Evolutionary conservation across 1,140 invertebrate genomes (phyloP), one percentile per base, ranked within the genome.

Genomic region (Rhopalosiphum padi): DNA sequence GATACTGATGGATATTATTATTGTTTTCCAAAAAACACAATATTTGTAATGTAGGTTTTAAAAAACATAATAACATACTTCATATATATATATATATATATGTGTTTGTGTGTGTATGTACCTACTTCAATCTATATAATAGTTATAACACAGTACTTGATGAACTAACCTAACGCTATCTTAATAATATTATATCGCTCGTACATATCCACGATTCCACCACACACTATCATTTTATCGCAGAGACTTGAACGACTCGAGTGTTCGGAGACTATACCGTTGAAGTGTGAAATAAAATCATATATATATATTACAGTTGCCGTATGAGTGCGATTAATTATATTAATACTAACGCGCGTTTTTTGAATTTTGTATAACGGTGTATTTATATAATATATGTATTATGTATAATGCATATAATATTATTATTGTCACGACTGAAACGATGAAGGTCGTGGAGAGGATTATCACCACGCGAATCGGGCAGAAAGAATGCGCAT

Each of bases 371-470:
- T 77, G 15, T n/a, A n/a, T 77, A 77, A n/a, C 60, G 60, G 60
- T 77, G 15, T n/a, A 77, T 77, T 77, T n/a, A 77, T 77, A 77
- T 77, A n/a, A n/a, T 77, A 77, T n/a, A n/a, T 77, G 11, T 77
- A n/a, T 77, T 77, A 77, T 77, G 60, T 77, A n/a, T 77, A 77
- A 77, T 77, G 60, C n/a, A 77, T 77, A 77, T 35, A 18, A 77
- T n/a, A 77, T 77, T n/a, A 77, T 77, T n/a, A 77, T 77, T n/a
- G 60, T 77, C 60, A 77, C 60, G 60, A 77, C 30, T 77, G 30
- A n/a, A 68, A 77, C 60, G 3, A 77, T 6, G 60, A n/a, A 77
- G 60, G 60, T 35, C 30, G 60, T 15, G 30, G 15, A 77, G 30
- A 77, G 30, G 60, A 77, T 77, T 77, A 77, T 77, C 60, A 6